Evolutionary conservation across 2,113 vertebrate genomes (phyloP).

Genomic region (Myotis davidii): DNA sequence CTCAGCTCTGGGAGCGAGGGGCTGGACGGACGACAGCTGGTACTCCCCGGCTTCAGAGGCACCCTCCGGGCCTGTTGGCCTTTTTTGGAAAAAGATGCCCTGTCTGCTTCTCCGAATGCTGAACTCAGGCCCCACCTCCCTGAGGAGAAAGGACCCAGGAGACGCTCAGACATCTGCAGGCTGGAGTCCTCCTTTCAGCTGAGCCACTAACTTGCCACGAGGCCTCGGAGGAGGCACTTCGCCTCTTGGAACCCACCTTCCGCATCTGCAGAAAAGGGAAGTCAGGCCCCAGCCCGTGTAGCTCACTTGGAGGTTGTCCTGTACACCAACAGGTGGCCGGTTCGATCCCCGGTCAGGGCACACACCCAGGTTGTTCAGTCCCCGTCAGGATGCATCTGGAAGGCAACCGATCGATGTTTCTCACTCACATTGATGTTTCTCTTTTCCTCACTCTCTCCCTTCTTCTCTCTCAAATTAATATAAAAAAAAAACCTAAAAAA

Average conservation of each 20-base stretch:
- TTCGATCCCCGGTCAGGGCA: too few species aligned
- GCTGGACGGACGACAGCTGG: not conserved
- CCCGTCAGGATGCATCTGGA: too few species aligned
- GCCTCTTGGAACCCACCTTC: not conserved
- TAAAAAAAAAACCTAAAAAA: too few species aligned
- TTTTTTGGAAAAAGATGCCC: not conserved
- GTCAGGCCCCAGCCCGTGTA: too few species aligned
- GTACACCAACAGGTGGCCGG: too few species aligned
- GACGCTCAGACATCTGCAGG: not conserved
- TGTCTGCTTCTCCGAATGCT: not conserved
- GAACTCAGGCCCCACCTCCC: not conserved
- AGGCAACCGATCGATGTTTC: too few species aligned
- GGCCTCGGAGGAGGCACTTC: not conserved
- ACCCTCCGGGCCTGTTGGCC: too few species aligned
- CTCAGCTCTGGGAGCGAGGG: not conserved
- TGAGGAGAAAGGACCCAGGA: not conserved
- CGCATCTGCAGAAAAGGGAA: not conserved
- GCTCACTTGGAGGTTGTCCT: too few species aligned
- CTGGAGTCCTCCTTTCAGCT: not conserved
- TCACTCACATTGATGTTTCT: too few species aligned
- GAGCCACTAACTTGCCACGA: not conserved
- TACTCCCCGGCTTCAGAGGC: not conserved
- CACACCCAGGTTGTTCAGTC: too few species aligned
- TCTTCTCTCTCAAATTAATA: too few species aligned
- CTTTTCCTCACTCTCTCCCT: too few species aligned